Evolutionary conservation across 2,888 invertebrate genomes (phyloP).

Genomic region (Lucinisca nassula): DNA sequence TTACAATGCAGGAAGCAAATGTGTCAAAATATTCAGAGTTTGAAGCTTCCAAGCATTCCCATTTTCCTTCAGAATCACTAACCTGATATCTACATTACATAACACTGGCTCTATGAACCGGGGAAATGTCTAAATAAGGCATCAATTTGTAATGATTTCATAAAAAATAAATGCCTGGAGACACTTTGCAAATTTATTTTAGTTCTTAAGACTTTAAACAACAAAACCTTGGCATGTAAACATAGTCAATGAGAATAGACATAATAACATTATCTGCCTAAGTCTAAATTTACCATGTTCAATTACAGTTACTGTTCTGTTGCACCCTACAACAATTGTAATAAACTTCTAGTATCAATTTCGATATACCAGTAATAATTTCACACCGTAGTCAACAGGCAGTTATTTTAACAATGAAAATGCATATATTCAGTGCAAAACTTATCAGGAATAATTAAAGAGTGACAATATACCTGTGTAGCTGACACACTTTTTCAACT

Average conservation of each 20-base stretch:
- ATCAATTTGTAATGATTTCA: neutral
- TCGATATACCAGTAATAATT: too few relatives aligned
- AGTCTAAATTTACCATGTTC: too few relatives aligned
- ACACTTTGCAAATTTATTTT: neutral
- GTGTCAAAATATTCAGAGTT: neutral
- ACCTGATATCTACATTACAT: neutral
- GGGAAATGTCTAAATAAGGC: neutral
- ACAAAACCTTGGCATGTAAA: too few relatives aligned
- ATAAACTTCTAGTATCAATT: too few relatives aligned
- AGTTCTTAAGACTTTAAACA: neutral
- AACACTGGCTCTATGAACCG: neutral
- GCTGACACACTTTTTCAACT: neutral
- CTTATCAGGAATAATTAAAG: neutral
- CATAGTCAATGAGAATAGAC: too few relatives aligned
- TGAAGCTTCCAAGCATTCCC: neutral
- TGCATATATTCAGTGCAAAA: neutral
- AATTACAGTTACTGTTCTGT: too few relatives aligned
- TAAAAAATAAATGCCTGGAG: neutral
- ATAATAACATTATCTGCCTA: too few relatives aligned
- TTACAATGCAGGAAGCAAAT: too few relatives aligned
- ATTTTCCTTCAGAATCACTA: neutral
- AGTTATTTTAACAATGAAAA: neutral
- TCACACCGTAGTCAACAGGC: too few relatives aligned
- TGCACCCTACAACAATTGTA: too few relatives aligned
- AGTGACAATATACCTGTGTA: neutral